These are phyloP conservation scores for Masticophis lateralis DNA, from an alignment of 2,797 vertebrate genomes.

Conservation along the genomic window DNA sequence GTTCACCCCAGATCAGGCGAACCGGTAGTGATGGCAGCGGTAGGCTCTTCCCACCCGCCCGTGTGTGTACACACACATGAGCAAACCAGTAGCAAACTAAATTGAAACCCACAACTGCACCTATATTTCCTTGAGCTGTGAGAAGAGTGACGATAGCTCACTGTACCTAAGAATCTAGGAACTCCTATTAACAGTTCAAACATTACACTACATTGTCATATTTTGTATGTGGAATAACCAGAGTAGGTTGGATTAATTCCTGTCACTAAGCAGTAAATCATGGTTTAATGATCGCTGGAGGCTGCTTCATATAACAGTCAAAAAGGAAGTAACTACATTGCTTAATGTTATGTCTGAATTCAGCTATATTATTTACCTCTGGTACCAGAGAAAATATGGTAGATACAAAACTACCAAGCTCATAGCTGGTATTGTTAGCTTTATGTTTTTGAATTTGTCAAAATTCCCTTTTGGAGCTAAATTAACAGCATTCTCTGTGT, in stretches of 20 bases:
- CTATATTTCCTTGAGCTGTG: neutral
- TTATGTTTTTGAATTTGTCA: neutral
- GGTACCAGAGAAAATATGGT: neutral
- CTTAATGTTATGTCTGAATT: neutral
- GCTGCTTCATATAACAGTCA: neutral
- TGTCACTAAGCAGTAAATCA: neutral
- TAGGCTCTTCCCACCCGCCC: too few relatives aligned
- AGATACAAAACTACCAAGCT: neutral
- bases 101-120: too few relatives aligned
- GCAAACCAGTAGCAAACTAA: too few relatives aligned
- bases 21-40: rapidly evolving
- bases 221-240: neutral
- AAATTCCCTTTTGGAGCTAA: neutral
- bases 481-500: neutral
- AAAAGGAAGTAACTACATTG: neutral
- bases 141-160: neutral
- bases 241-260: neutral
- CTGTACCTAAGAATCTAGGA: neutral
- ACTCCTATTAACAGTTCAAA: neutral
- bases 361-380: neutral
- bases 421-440: neutral
- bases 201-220: neutral
- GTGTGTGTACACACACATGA: too few relatives aligned
- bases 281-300: neutral
- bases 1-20: too few relatives aligned